Percentiles rank a stretch among this genome's conserved stretches.
These are phyloP conservation scores for Calyptommatus sinebrachiatus DNA, from an alignment of 2,113 vertebrate genomes.

Conservation along the genomic window DNA sequence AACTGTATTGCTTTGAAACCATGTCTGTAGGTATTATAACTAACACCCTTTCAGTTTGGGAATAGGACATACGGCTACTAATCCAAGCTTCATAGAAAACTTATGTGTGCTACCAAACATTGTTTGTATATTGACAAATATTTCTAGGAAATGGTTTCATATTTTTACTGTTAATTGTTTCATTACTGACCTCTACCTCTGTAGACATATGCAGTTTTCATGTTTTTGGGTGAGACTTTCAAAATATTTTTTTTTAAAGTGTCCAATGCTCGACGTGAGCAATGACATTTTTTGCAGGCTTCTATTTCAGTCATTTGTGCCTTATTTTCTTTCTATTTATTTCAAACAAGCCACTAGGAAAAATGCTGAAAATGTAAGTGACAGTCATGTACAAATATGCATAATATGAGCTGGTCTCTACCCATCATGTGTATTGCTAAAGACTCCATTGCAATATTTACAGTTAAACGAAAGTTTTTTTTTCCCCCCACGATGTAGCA, in stretches of 20 bases:
- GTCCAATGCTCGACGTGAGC: constrained; percentile 81
- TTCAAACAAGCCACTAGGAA: constrained; percentile 78
- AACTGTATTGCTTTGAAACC: constrained; percentile 66
- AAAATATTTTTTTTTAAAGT: constrained; percentile 84
- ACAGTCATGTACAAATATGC: constrained; percentile 83
- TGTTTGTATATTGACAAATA: constrained; percentile 86
- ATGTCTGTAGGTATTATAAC: constrained; percentile 70
- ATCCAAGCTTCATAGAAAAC: constrained; percentile 80
- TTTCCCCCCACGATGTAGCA: constrained; percentile 71
- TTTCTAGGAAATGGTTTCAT: constrained; percentile 83
- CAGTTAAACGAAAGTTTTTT: constrained; percentile 83
- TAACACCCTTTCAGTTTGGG: constrained; percentile 76
- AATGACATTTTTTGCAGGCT: constrained; percentile 82
- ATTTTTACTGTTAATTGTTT: constrained; percentile 85
- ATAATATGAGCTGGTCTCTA: constrained; percentile 79
- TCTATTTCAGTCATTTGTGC: constrained; percentile 81
- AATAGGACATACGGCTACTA: constrained; percentile 79
- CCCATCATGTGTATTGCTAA: constrained; percentile 76
- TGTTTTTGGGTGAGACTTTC: constrained; percentile 85
- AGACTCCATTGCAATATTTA: constrained; percentile 85
- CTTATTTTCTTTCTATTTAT: constrained; percentile 83
- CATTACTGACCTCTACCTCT: constrained; percentile 85
- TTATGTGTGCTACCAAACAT: constrained; percentile 85
- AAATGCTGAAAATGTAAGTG: constrained; percentile 82
- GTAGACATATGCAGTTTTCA: constrained; percentile 84